phyloP scores from a whole-genome alignment of 2,113 vertebrate genomes.

The Lipophrys pholis region DNA sequence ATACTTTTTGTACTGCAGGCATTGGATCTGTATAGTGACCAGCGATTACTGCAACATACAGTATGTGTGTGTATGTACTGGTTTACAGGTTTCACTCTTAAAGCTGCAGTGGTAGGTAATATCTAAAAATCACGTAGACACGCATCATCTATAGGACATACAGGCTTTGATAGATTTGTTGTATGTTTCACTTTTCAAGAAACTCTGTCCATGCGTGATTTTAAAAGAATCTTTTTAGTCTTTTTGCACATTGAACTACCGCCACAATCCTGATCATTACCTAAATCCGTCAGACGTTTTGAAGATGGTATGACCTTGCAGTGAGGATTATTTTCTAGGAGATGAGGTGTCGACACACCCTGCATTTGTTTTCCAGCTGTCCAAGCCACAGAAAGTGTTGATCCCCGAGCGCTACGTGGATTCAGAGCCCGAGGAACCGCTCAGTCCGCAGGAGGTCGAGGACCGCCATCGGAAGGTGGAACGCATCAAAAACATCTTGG shows the following conservation, averaged over 20 bases:
- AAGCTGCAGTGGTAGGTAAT: neutral
- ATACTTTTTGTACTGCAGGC: neutral
- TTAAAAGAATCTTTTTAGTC: no score
- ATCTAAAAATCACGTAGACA: neutral
- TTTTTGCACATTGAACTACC: neutral
- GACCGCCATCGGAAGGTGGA: slow-evolving; percentile 93
- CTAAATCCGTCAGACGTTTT: no score
- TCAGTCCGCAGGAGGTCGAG: slow-evolving; percentile 92
- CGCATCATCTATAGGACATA: neutral
- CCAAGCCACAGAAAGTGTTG: slow-evolving; percentile 93
- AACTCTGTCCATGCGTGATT: neutral
- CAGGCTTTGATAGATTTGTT: neutral
- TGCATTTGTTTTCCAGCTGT: slow-evolving; percentile 81
- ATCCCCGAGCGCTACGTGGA: slow-evolving; percentile 96
- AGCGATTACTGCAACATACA: neutral
- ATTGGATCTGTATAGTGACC: neutral
- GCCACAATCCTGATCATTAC: neutral
- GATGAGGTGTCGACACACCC: no score
- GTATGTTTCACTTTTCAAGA: neutral
- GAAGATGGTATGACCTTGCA: no score
- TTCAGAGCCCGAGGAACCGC: slow-evolving; percentile 91
- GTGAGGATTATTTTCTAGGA: no score
- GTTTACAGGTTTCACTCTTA: neutral
- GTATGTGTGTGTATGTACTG: neutral
- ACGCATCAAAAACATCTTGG: slow-evolving; percentile 94